Base-by-base conservation (phyloP, 2,113 vertebrate species). In the Chinchilla lanigera region DNA sequence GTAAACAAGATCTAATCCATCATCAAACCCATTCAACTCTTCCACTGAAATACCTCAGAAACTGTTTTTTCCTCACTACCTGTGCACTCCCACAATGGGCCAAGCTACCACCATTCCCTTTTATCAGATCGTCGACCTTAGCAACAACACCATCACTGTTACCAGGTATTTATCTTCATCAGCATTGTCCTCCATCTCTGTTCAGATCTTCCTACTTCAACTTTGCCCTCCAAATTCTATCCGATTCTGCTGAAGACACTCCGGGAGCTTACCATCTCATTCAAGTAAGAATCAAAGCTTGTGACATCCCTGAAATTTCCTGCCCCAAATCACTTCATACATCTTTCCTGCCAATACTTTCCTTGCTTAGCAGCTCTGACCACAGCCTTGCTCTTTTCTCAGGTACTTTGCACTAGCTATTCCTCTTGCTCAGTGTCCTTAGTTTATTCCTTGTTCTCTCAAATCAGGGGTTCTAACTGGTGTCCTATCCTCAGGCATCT, bases 11-110 rank as follows among this genome's bases (percentile, higher is more conserved):
- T 30, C 11, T 58, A 41, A 41, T 35, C 12, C 1, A 5, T 69
- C 52, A 84, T 13, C 14, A 52, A 84, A 38, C 6, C 5, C 5
- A 85, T 0, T n/a, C 11, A 26, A 44, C 7, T 50, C 19, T 81
- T 35, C 10, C 28, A 52, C 5, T 58, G 28, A 65, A 54, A 58
- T 20, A 65, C 4, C 17, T 63, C 22, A 38, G 56, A 58, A 47
- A 44, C 14, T 12, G 7, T 3, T 3, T 1, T 35, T n/a, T 3
- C 11, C 17, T 22, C 69, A 41, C n/a, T 20, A 24, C 26, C 19
- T 10, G 0, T 13, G 17, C 3, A 26, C 12, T 7, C n/a, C 5
- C 0, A 10, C 17, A 19, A 6, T 28, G 10, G 41, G 26, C 19
- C 11, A 30, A 60, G 16, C 1, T 8, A 52, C 8, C 22, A 19